These are phyloP conservation scores for Bombus sibiricus DNA, from an alignment of 1,140 invertebrate genomes.

Conservation along the genomic window DNA sequence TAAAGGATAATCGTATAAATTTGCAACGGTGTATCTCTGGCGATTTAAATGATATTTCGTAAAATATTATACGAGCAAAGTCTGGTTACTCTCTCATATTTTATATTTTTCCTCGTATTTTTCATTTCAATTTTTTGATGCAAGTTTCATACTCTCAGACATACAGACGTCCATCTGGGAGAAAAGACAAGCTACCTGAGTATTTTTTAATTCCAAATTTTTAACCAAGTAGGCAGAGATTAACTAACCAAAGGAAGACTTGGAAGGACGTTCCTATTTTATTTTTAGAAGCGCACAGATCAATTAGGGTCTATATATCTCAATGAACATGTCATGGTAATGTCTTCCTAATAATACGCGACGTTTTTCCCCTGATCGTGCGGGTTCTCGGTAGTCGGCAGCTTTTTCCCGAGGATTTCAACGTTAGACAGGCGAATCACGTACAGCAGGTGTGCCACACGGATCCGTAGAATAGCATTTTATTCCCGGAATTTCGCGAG, in stretches of 20 bases:
- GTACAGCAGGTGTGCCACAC: slow-evolving; percentile 66
- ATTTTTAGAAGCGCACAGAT: not conserved
- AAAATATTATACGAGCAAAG: no score
- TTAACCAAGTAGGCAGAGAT: not conserved
- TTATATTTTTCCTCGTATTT: no score
- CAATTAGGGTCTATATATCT: not conserved
- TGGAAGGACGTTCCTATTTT: not conserved
- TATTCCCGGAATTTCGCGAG: slow-evolving; percentile 63
- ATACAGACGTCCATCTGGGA: not conserved
- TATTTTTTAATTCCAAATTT: not conserved
- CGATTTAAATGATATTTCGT: no score
- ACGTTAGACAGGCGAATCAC: slow-evolving; percentile 67
- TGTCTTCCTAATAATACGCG: slow-evolving; percentile 7
- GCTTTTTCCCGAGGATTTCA: slow-evolving; percentile 45
- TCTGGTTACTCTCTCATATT: no score
- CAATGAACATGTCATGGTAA: slow-evolving; percentile 15
- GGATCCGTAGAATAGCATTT: slow-evolving; percentile 59
- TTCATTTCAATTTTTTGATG: no score
- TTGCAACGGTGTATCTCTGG: no score
- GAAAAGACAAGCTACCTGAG: not conserved
- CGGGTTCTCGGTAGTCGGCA: slow-evolving; percentile 37
- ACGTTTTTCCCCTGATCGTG: slow-evolving; percentile 27
- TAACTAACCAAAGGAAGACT: not conserved
- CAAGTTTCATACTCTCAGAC: not conserved
- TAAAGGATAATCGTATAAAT: no score